Evolutionary conservation across 2,888 invertebrate genomes (phyloP), one percentile per base, ranked within the genome.

Genomic region (Cryptocheilus praepositus): DNA sequence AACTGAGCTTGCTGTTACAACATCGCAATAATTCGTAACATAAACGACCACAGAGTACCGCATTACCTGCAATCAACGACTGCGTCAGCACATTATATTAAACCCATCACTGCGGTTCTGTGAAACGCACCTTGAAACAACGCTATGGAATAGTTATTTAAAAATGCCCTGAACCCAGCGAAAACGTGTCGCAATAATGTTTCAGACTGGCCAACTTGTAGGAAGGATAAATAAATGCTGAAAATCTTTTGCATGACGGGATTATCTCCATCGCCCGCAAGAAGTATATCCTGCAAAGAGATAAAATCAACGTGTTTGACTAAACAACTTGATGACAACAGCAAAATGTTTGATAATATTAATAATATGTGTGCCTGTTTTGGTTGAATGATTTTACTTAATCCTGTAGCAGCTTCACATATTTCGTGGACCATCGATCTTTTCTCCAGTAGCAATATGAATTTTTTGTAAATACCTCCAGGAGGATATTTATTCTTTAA

Each of bases 201-300:
- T 88, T 98, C 98, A 54, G 98, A 97, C 86, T 98, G 98, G 1
- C 96, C 95, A 51, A 95, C 92, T 89, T 95, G 95, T 61, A 98
- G 91, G 79, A 97, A 94, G n/a, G 94, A 93, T 61, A 98, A 89
- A 86, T 97, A 96, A 45, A 98, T 94, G 71, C 94, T 94, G 56
- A 97, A 95, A 21, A 98, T 91, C 77, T 95, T 93, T 45, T 93
- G 93, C 89, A 97, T 94, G 21, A 96, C 91, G 1, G 92, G 91
- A 78, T 96, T 95, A 76, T 94, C 94, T 0, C 93, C 93, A 55
- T 92, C 92, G 21, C 90, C 89, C 25, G 89, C 88, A 70, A 94
- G 88, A 36, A 92, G 86, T 67, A 90, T 62, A 67, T 87, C 86
- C 86, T 86, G 46, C 5, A 54, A 21, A 21, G 36, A 11, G 1